Percentiles rank a stretch among this genome's conserved stretches.
Evolutionary conservation across 1,140 invertebrate species (phyloP).

Genomic region (Temnothorax longispinosus): DNA sequence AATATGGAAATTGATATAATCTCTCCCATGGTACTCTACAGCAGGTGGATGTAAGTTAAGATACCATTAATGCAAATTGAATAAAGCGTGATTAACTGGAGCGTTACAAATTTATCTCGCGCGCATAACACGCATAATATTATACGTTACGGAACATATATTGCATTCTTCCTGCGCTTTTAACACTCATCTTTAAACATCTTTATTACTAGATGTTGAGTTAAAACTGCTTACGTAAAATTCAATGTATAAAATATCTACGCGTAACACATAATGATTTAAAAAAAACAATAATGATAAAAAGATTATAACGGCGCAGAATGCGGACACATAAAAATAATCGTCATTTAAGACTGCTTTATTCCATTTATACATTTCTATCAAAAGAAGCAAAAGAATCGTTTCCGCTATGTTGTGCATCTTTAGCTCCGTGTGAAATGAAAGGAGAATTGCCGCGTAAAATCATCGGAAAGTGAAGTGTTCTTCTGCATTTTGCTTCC

Average conservation of each 20-base stretch:
- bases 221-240: not conserved
- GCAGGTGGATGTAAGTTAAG: slow-evolving; percentile 20
- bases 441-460: slow-evolving; percentile 31
- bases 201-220: not conserved
- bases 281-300: not conserved
- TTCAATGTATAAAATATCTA: not conserved
- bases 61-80: slow-evolving; percentile 38
- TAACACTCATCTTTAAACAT: not conserved
- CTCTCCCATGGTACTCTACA: not conserved
- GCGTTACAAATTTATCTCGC: not conserved
- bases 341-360: not conserved
- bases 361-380: slow-evolving; percentile 11
- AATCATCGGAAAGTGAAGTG: slow-evolving; percentile 20
- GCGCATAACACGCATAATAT: not conserved
- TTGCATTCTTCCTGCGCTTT: not conserved
- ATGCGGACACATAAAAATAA: not conserved
- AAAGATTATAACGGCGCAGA: not conserved
- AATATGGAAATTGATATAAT: slow-evolving; percentile 58
- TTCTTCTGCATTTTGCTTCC: slow-evolving; percentile 36
- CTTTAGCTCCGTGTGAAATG: slow-evolving; percentile 10
- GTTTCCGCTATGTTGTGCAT: not conserved
- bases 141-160: not conserved
- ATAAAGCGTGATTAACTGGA: slow-evolving; percentile 32
- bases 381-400: not conserved
- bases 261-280: not conserved